Conservation (phyloP, 2,797 vertebrate genomes). For the Phataginus tetradactyla region DNA sequence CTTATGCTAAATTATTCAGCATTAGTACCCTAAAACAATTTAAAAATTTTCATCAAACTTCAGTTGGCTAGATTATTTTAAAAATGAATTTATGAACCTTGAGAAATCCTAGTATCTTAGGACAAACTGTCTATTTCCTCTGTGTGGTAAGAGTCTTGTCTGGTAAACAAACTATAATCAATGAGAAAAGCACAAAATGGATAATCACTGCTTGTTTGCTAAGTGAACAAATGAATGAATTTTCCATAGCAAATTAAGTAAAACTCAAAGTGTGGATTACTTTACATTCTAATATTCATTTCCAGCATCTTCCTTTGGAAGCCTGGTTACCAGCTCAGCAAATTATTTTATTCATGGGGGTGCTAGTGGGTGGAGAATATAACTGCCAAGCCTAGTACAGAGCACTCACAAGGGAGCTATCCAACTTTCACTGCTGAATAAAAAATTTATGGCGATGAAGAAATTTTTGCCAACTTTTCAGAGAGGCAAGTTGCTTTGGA, state of each 20-base stretch:
- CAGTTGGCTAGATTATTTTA: neutral
- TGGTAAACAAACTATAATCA: neutral
- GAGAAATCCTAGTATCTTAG: neutral
- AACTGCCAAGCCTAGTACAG: neutral
- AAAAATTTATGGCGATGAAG: neutral
- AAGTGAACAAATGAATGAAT: neutral
- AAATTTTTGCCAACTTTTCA: neutral
- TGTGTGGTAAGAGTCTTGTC: neutral
- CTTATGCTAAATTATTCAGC: neutral
- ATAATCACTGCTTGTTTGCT: neutral
- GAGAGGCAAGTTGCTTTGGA: neutral
- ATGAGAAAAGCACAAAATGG: neutral
- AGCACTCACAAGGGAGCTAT: neutral
- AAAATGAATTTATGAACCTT: neutral
- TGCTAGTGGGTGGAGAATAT: neutral
- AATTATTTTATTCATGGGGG: neutral
- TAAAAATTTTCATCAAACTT: neutral
- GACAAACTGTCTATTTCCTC: neutral
- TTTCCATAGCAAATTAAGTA: constrained; percentile 12
- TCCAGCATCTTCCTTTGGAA: neutral
- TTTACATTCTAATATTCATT: neutral
- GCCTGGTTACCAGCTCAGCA: neutral
- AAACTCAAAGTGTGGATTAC: neutral
- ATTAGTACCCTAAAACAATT: neutral
- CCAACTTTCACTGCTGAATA: neutral